A percentile compares a stretch with the other conserved stretches of the same genome.
Conservation (phyloP, 2,888 invertebrate genomes). For the Yponomeuta plumbellus region DNA sequence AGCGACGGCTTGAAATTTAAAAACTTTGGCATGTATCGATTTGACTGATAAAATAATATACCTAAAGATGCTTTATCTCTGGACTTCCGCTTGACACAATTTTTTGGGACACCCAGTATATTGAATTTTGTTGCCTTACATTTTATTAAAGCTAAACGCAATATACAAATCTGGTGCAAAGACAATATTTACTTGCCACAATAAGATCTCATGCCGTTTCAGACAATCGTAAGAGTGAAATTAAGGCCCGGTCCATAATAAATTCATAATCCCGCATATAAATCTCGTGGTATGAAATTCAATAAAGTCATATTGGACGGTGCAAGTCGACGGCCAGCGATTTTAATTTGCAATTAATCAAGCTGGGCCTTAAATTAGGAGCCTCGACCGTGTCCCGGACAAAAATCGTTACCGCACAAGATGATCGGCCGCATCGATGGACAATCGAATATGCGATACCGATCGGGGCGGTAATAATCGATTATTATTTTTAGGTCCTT, state of each 20-base stretch:
- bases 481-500: not conserved
- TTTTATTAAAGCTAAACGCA: no score
- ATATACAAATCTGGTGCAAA: no score
- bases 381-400: conserved; percentile 52
- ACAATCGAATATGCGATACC: not conserved
- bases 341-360: conserved; percentile 76
- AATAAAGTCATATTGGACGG: conserved; percentile 70
- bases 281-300: conserved; percentile 70
- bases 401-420: conserved; percentile 44
- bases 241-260: conserved; percentile 42
- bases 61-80: no score
- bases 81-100: no score
- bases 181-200: not conserved
- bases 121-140: no score
- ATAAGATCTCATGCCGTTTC: not conserved
- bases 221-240: not conserved
- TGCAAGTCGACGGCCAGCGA: conserved; percentile 58
- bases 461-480: not conserved
- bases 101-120: no score
- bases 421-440: conserved; percentile 21
- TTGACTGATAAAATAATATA: no score
- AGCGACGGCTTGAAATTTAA: not conserved
- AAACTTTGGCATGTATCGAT: no score
- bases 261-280: conserved; percentile 61
- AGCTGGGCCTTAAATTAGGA: conserved; percentile 60